These are phyloP conservation scores for Mizuhopecten yessoensis DNA, from an alignment of 1,140 invertebrate genomes.

Conservation along the genomic window DNA sequence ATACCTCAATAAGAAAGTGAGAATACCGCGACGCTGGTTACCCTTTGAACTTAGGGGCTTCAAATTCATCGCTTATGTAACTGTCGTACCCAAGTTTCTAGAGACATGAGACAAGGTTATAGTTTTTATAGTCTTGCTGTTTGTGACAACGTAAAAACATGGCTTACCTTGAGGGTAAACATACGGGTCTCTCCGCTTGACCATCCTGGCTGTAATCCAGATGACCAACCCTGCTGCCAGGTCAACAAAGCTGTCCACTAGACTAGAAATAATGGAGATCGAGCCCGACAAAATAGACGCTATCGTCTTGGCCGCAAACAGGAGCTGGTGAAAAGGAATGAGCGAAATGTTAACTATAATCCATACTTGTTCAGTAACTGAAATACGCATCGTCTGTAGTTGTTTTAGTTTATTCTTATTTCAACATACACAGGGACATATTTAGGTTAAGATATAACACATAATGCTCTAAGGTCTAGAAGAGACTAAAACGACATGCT, in stretches of 20 bases:
- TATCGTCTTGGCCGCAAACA: constrained; percentile 81
- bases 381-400: neutral
- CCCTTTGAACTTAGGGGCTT: too few relatives aligned
- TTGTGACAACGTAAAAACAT: neutral
- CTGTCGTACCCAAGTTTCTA: too few relatives aligned
- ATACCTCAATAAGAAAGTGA: too few relatives aligned
- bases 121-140: neutral
- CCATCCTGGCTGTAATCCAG: constrained; percentile 81
- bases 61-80: too few relatives aligned
- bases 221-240: constrained; percentile 83
- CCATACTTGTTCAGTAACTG: neutral
- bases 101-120: too few relatives aligned
- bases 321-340: constrained; percentile 64
- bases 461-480: too few relatives aligned
- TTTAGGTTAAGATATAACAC: too few relatives aligned
- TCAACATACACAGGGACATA: too few relatives aligned
- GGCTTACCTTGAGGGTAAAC: constrained; percentile 82
- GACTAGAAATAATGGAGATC: constrained; percentile 83
- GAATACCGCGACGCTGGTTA: too few relatives aligned
- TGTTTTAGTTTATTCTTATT: too few relatives aligned
- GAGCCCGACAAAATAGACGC: constrained; percentile 83
- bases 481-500: too few relatives aligned
- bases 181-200: constrained; percentile 82
- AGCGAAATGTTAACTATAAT: neutral
- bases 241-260: constrained; percentile 84